Evolutionary conservation across 2,888 invertebrate genomes (phyloP), one percentile per base, ranked within the genome.

Genomic region (Amphiduros pacificus): DNA sequence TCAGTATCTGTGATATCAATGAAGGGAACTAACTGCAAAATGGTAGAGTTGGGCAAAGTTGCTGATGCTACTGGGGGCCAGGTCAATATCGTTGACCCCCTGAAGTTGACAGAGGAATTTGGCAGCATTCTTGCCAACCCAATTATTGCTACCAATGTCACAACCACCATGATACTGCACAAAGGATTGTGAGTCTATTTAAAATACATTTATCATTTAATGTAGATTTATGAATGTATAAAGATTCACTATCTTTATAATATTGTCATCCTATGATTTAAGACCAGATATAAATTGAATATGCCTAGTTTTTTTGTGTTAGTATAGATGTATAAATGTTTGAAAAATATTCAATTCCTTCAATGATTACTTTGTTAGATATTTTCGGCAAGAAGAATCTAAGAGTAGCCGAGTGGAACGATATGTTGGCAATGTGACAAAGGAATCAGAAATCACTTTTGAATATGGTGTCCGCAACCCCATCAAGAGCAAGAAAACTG

Each of bases 31-130:
- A 76, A 77, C 61, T 80, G 80, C 66, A 77, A 76, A 63, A 67
- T 81, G 62, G 74, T 76, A 20, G 74, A 80, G 28, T 71, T 81
- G 11, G 80, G 80, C 1, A 73, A 72, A 62, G 64, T 81, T 59
- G 77, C 80, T 20, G 75, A 75, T 49, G 69, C 67, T 49, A 79
- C 80, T 6, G 77, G 77, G 31, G 80, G 80, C 22, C 76, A 78
- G 76, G 77, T 80, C 27, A 80, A 78, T 66, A 79, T 77, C 55
- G 80, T 80, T n/a, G 79, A 80, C 62, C 79, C 79, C 11, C 57
- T 77, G 52, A 80, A 78, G 60, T 61, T 80, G 56, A 75, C 76
- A 1, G 72, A 80, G 62, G 79, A 80, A 64, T 81, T 81, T 71
- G 75, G 76, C 41, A 80, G 73, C 40, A 79, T 81, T 55, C 67